These are phyloP conservation scores for Phaenicophaeus curvirostris DNA, from an alignment of 2,797 vertebrate species.

Conservation along the genomic window DNA sequence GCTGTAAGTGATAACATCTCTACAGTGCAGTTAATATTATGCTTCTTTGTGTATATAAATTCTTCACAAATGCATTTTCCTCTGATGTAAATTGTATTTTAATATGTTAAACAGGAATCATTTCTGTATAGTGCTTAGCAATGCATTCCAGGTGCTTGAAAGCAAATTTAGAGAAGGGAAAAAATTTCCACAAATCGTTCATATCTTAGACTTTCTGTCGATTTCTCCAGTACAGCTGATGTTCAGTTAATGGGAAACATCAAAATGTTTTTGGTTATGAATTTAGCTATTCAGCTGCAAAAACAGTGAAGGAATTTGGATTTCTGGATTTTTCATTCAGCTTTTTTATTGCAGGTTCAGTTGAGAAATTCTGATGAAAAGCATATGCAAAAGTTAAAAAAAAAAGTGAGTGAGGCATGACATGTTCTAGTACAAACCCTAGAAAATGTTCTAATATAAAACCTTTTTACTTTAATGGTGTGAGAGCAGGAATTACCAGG, in stretches of 20 bases:
- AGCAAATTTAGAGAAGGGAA: neutral
- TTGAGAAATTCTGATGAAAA: neutral
- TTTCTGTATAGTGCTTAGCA: neutral
- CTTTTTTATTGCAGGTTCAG: neutral
- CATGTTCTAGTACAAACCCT: neutral
- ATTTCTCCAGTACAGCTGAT: neutral
- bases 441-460: neutral
- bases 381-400: neutral
- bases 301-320: neutral
- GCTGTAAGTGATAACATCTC: slow-evolving; percentile 30
- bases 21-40: slow-evolving; percentile 25
- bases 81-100: slow-evolving; percentile 42
- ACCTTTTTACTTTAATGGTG: neutral
- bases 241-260: neutral
- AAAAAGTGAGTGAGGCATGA: rapidly evolving
- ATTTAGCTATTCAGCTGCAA: neutral
- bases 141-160: slow-evolving; percentile 22
- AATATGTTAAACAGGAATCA: slow-evolving; percentile 13
- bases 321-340: neutral
- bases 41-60: slow-evolving; percentile 17
- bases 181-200: neutral
- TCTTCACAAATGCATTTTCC: slow-evolving; percentile 56
- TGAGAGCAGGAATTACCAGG: neutral
- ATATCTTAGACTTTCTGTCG: neutral
- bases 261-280: neutral